Evolutionary conservation across 2,113 vertebrate genomes (phyloP).

Genomic region (Kryptolebias marmoratus): DNA sequence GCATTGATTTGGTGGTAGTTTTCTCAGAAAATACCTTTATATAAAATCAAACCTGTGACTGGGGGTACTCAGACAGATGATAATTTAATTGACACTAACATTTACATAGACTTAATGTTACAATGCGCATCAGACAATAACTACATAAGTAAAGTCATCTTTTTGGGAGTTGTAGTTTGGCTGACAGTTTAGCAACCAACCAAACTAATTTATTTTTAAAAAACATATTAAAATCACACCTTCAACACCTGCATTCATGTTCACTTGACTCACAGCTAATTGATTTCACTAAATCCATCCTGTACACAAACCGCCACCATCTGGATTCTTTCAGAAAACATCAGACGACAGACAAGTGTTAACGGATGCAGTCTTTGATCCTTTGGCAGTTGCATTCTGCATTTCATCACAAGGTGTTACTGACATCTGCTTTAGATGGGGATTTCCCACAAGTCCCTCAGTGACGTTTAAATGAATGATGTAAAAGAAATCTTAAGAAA

Average conservation of each 20-base stretch:
- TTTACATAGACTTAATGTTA: too few species aligned
- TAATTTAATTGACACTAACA: too few species aligned
- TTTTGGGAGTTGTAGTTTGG: too few species aligned
- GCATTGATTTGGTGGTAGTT: too few species aligned
- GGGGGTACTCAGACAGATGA: too few species aligned
- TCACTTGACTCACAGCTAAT: conserved; percentile 49
- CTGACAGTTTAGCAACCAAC: too few species aligned
- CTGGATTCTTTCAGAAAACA: conserved; percentile 49
- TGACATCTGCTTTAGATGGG: conserved; percentile 28
- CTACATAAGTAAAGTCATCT: too few species aligned
- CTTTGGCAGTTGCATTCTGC: conserved; percentile 19
- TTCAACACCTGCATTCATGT: conserved; percentile 34
- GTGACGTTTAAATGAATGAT: conserved; percentile 10
- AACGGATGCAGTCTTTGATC: conserved; percentile 7
- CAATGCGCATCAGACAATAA: too few species aligned
- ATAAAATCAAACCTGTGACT: too few species aligned
- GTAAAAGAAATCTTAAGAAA: not conserved
- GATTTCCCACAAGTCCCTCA: conserved; percentile 6
- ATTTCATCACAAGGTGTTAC: conserved; percentile 13
- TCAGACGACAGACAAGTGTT: conserved; percentile 44
- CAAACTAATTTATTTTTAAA: not conserved
- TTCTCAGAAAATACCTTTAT: too few species aligned
- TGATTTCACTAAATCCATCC: conserved; percentile 42
- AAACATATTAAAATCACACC: conserved; percentile 29
- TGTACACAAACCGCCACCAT: conserved; percentile 38